phyloP scores from a whole-genome alignment of 2,797 vertebrate genomes.

The Trachurus trachurus region DNA sequence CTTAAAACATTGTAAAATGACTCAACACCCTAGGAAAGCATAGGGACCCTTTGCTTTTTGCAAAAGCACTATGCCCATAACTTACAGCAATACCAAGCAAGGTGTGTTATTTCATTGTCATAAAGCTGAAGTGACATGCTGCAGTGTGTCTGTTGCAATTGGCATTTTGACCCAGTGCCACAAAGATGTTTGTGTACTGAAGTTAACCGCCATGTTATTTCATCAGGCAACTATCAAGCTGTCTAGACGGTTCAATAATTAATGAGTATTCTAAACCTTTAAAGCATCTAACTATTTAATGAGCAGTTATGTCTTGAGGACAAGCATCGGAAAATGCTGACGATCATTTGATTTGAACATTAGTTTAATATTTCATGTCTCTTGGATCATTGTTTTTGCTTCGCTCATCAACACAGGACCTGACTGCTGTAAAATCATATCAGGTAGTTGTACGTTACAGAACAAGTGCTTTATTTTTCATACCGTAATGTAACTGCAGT shows the following conservation, averaged over 20 bases:
- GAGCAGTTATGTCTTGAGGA: slow-evolving; percentile 69
- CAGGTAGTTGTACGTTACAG: slow-evolving; percentile 74
- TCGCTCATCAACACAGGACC: neutral
- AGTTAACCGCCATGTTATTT: slow-evolving; percentile 72
- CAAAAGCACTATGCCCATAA: neutral
- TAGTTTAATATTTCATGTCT: neutral
- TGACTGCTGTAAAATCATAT: slow-evolving; percentile 10
- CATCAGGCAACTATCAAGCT: slow-evolving; percentile 72
- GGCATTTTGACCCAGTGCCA: slow-evolving; percentile 35
- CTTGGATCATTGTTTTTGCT: neutral
- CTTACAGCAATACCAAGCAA: neutral
- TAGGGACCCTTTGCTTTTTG: neutral
- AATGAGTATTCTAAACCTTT: slow-evolving; percentile 78
- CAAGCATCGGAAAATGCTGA: slow-evolving; percentile 29
- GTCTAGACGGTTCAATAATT: slow-evolving; percentile 83
- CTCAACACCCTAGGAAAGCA: neutral
- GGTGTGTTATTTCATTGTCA: slow-evolving; percentile 4
- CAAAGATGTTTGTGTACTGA: slow-evolving; percentile 49
- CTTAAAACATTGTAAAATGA: neutral
- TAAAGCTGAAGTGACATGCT: slow-evolving; percentile 6
- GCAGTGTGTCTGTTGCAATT: slow-evolving; percentile 14
- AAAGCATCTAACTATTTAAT: slow-evolving; percentile 79
- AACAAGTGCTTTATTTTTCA: slow-evolving; percentile 99
- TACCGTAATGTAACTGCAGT: slow-evolving; percentile 94
- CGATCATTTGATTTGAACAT: slow-evolving; percentile 31